Percentiles rank a stretch among this genome's conserved stretches.
phyloP scores from a whole-genome alignment of 2,888 invertebrate species.

The Onthophagus sagittarius region DNA sequence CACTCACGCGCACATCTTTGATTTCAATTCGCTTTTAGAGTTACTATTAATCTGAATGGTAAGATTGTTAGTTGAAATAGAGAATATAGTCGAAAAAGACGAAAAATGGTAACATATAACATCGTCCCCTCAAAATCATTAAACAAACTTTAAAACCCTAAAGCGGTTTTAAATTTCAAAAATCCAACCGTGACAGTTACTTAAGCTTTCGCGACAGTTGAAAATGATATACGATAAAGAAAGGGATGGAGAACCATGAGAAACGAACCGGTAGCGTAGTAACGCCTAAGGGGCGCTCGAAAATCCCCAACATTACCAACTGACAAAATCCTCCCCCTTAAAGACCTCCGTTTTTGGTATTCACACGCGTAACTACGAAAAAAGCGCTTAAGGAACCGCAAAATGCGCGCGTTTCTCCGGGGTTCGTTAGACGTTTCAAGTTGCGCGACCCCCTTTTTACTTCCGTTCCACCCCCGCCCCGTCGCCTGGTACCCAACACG shows the following conservation, averaged over 20 bases:
- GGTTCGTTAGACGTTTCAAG: not conserved
- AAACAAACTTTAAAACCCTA: not conserved
- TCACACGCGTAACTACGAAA: not conserved
- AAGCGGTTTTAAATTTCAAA: not conserved
- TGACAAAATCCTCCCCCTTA: not conserved
- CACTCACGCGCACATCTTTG: too few species aligned
- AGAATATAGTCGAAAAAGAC: too few species aligned
- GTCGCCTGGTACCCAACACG: not conserved
- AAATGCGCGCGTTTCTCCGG: not conserved
- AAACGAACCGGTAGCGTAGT: not conserved
- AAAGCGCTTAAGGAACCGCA: not conserved
- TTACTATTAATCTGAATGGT: too few species aligned
- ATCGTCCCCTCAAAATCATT: not conserved
- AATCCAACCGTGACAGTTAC: not conserved
- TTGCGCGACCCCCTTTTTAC: not conserved
- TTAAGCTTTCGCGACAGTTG: not conserved
- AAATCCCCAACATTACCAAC: not conserved
- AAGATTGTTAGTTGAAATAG: too few species aligned
- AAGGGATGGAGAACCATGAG: not conserved
- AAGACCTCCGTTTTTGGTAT: not conserved
- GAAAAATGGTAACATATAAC: not conserved
- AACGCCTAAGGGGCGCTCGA: not conserved
- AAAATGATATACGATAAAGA: not conserved
- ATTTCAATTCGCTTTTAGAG: too few species aligned
- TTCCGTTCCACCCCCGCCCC: not conserved